Base-by-base conservation (phyloP, 2,888 invertebrate species). In the Malthinus seriepunctatus region DNA sequence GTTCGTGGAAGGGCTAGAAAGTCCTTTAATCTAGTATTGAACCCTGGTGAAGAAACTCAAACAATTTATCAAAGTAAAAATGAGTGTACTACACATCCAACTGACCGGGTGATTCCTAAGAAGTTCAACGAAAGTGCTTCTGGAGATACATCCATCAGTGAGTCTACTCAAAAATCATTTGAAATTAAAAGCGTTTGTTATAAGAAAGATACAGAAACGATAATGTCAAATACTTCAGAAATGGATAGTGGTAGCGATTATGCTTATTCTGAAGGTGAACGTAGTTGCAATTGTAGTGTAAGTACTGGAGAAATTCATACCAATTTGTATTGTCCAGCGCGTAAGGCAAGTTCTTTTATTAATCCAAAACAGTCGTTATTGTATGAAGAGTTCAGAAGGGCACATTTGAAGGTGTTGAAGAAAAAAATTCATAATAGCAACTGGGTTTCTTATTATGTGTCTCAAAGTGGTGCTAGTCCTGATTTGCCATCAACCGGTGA, bases 221-320 rank as follows among this genome's bases (percentile, higher is more conserved):
- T 7, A 8, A 32, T 8, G 33, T 46, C 37, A n/a, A 58, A 59
- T n/a, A 53, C 10, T 8, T 48, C 56, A 6, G 44, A 54, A 12
- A 56, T 39, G 9, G 31, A 52, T n/a, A 42, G 39, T 15, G 23
- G 8, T 15, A 15, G 15, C 6, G 66, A 63, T 31, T 64, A 64
- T 11, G 54, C 52, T 0, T 15, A 65, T 8, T 73, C 71, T 2
- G 73, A 73, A 46, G 73, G 73, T 7, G 73, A 74, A 65, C 52
- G 71, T 9, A 67, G 54, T 33, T 69, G 67, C 49, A 64, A 56
- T 10, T 70, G 71, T 52, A 69, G 64, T 42, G 56, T 63, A 4
- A 74, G 74, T 51, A 68, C 68, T n/a, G 76, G 76, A 3, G 76
- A 76, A 63, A 60, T 76, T 11, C 73, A 72, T 59, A 39, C 56